Percentiles rank a stretch among this genome's conserved stretches.
Evolutionary conservation across 1,140 invertebrate genomes (phyloP).

Genomic region (Sesamia nonagrioides): DNA sequence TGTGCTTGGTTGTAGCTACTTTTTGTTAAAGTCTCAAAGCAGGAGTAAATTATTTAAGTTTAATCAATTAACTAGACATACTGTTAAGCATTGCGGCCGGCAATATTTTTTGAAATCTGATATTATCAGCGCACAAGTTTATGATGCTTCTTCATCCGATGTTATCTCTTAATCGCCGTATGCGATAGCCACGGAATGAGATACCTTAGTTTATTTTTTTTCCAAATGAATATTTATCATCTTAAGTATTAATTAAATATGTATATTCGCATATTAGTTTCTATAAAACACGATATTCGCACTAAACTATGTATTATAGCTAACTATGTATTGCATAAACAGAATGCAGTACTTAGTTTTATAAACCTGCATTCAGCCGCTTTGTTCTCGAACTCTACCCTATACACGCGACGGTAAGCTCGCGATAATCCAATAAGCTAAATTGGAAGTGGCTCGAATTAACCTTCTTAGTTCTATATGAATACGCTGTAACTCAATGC

Average conservation of each 20-base stretch:
- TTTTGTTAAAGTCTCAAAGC: not conserved
- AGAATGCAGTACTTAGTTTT: conserved; percentile 10
- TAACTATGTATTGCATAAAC: no score
- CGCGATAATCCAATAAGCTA: conserved; percentile 72
- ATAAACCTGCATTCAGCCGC: not conserved
- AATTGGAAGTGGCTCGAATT: conserved; percentile 66
- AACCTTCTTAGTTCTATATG: conserved; percentile 62
- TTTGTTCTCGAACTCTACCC: conserved; percentile 5
- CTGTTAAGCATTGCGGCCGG: not conserved
- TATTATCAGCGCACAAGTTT: conserved; percentile 19
- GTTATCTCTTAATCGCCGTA: conserved; percentile 21
- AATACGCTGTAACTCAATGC: conserved; percentile 33
- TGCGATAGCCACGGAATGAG: not conserved
- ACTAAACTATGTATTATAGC: no score
- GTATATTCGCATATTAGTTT: no score
- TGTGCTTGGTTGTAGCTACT: not conserved
- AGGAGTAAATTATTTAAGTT: not conserved
- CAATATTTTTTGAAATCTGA: conserved; percentile 13
- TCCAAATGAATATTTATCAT: not conserved
- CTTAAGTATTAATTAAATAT: not conserved
- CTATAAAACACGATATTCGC: no score
- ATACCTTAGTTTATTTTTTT: not conserved
- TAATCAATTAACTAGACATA: conserved; percentile 14
- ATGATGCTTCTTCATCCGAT: conserved; percentile 8
- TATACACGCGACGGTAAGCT: conserved; percentile 22